phyloP scores from a whole-genome alignment of 2,797 vertebrate species.

The Diglossa cyanea region DNA sequence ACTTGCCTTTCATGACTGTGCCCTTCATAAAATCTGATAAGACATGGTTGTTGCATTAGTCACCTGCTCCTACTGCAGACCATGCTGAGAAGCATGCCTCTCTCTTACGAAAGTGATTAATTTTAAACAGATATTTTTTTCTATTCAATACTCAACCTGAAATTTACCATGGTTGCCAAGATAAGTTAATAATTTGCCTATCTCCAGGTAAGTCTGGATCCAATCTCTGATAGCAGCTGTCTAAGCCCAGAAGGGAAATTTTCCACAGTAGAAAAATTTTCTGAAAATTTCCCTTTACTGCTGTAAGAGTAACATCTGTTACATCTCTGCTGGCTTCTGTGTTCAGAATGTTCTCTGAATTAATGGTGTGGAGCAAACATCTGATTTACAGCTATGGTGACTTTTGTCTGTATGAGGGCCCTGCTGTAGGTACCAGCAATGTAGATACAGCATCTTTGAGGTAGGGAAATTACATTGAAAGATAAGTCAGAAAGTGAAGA shows the following conservation, averaged over 20 bases:
- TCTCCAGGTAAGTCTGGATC: background rate
- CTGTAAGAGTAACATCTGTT: background rate
- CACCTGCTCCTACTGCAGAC: background rate
- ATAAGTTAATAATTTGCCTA: slow-evolving; percentile 14
- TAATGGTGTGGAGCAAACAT: background rate
- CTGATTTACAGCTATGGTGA: background rate
- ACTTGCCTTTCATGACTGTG: background rate
- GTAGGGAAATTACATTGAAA: background rate
- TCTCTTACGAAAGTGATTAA: background rate
- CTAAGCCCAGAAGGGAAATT: slow-evolving; percentile 24
- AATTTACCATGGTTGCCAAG: background rate
- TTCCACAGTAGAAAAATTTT: background rate
- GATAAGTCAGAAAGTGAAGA: background rate
- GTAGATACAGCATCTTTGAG: background rate
- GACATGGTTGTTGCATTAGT: background rate
- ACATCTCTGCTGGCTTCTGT: background rate
- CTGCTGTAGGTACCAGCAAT: background rate
- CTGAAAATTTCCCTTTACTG: slow-evolving; percentile 24
- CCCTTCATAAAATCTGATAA: slow-evolving; percentile 1
- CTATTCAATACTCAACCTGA: slow-evolving; percentile 9
- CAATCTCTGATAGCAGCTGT: background rate
- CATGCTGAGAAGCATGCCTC: background rate
- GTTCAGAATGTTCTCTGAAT: background rate
- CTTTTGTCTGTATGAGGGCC: background rate
- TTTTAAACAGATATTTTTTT: background rate